phyloP scores from a whole-genome alignment of 2,113 vertebrate genomes.

The Spea multiplicata region DNA sequence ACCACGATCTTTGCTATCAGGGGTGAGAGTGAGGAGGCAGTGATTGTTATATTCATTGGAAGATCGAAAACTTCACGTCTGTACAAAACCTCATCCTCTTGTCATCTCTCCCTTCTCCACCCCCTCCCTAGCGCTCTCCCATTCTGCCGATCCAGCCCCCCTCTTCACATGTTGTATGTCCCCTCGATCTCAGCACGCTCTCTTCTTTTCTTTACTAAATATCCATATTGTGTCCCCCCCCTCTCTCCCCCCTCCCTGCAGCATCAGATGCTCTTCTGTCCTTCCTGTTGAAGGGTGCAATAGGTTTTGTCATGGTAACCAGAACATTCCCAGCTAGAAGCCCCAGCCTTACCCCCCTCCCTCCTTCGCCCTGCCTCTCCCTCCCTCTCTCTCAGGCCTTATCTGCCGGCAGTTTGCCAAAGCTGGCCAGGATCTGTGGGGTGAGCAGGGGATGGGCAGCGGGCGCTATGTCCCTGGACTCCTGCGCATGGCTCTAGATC shows the following conservation, averaged over 20 bases:
- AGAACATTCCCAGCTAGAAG: conserved; percentile 36
- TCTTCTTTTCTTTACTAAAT: conserved; percentile 15
- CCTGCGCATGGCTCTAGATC: conserved; percentile 36
- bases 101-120: not conserved
- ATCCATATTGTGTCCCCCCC: not conserved
- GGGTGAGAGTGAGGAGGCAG: too few relatives aligned
- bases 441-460: conserved; percentile 38
- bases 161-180: not conserved
- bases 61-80: too few relatives aligned
- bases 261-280: conserved; percentile 41
- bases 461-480: conserved; percentile 37
- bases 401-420: conserved; percentile 41
- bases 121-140: not conserved
- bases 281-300: conserved; percentile 48
- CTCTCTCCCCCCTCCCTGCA: conserved; percentile 28
- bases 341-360: conserved; percentile 24
- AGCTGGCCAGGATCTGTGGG: conserved; percentile 34
- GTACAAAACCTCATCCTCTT: not conserved
- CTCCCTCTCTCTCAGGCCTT: conserved; percentile 50
- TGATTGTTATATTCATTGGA: too few relatives aligned
- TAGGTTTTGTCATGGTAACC: conserved; percentile 49
- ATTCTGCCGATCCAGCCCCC: not conserved
- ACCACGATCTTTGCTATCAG: not conserved
- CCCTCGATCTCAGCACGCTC: not conserved
- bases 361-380: conserved; percentile 15